These are phyloP conservation scores for Luscinia luscinia DNA, from an alignment of 2,797 vertebrate species.

Conservation along the genomic window DNA sequence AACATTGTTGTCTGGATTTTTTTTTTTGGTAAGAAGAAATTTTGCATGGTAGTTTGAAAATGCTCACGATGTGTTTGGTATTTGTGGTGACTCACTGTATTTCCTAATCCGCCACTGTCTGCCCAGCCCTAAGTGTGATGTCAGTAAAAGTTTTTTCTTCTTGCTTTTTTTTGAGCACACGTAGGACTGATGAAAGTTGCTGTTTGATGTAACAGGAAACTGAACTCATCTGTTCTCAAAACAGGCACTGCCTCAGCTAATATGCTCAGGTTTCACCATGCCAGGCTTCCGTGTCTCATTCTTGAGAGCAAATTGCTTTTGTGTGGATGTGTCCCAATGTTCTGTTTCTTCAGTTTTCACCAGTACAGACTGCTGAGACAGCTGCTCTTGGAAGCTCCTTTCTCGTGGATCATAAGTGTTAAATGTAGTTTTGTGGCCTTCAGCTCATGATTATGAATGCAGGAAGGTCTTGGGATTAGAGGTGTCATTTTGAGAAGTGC, in stretches of 20 bases:
- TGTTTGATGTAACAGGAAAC: slow-evolving; percentile 67
- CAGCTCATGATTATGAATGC: background rate
- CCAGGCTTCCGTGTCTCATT: background rate
- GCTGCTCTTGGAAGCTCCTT: background rate
- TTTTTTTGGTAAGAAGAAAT: background rate
- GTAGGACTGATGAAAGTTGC: slow-evolving; percentile 38
- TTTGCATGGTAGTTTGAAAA: slow-evolving; percentile 7
- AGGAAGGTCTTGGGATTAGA: background rate
- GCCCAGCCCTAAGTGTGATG: slow-evolving; percentile 46
- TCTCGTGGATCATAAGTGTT: background rate
- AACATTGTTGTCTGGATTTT: background rate
- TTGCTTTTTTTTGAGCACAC: background rate
- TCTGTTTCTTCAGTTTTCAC: background rate
- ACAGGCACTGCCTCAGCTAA: background rate
- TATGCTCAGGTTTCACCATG: background rate
- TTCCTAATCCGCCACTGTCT: slow-evolving; percentile 51
- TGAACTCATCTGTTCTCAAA: slow-evolving; percentile 54
- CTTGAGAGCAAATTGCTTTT: background rate
- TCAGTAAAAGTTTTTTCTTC: slow-evolving; percentile 27
- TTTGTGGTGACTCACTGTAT: slow-evolving; percentile 52
- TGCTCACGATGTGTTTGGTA: background rate
- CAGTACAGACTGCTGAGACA: background rate
- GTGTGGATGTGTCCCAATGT: background rate
- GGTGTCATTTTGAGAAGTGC: background rate
- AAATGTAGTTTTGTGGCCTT: background rate